Conservation (phyloP, 2,888 invertebrate genomes). For the Chesias legatella region DNA sequence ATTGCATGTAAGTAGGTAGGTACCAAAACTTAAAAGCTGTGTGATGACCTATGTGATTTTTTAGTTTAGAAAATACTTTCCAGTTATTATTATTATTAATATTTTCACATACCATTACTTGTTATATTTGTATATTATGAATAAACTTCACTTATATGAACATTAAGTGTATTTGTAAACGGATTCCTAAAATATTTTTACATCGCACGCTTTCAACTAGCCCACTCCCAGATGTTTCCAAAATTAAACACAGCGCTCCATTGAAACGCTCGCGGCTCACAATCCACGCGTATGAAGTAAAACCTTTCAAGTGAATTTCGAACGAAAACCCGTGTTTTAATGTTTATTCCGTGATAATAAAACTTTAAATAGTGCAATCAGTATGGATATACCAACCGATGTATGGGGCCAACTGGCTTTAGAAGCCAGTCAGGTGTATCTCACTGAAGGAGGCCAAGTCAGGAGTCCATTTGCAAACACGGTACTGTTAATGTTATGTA, state of each 20-base stretch:
- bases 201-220: constrained; percentile 35
- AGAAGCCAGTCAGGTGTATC: constrained; percentile 92
- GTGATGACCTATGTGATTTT: no score
- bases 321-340: constrained; percentile 30
- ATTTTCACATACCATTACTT: no score
- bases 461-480: constrained; percentile 92
- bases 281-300: constrained; percentile 60
- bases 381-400: constrained; percentile 87
- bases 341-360: constrained; percentile 40
- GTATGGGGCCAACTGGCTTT: constrained; percentile 94
- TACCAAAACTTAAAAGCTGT: no score
- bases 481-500: constrained; percentile 77
- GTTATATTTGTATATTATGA: no score
- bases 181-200: constrained; percentile 49
- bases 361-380: constrained; percentile 26
- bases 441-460: constrained; percentile 88
- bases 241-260: constrained; percentile 73
- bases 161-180: constrained; percentile 26
- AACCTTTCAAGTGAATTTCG: constrained; percentile 37
- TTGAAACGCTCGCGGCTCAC: constrained; percentile 50
- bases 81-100: no score
- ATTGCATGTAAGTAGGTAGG: no score
- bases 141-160: no score
- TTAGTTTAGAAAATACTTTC: no score
- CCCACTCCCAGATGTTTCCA: constrained; percentile 70